Base-by-base conservation (phyloP, 1,140 invertebrate genomes). In the Camponotus vicinus region DNA sequence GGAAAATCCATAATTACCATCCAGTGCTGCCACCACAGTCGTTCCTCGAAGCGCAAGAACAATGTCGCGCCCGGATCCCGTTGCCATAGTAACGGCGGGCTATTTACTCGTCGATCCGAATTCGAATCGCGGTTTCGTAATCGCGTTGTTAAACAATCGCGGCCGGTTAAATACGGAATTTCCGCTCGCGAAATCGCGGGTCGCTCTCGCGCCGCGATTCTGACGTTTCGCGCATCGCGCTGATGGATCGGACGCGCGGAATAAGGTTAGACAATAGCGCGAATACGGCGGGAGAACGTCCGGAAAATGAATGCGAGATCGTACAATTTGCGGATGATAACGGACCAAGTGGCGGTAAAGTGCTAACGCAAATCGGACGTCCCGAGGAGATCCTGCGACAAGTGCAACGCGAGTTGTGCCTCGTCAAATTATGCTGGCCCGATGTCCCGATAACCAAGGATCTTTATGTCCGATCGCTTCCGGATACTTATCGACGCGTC, bases 401-500 rank as follows among this genome's bases (percentile, higher is more conserved):
- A 69, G 93, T 96, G 5, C 92, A 94, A 5, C 92, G 92, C 34
- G 93, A 96, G 91, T 89, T 96, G 45, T 95, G 96, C 15, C 89
- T 96, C 32, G 95, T 96, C 34, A 93, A 92, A 76, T 86, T 96
- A 4, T 95, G 95, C 59, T 96, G 96, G 96, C 95, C 96, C 0
- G 94, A 96, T 88, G 94, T 96, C 37, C 87, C 91, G 11, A 34
- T 80, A 93, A 95, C 67, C 0, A 92, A 95, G 32, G 96, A 96
- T 88, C 95, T 96, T 88, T 94, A 95, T 37, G 91, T 95, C 32
- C 95, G 93, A 6, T 95, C 96, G 89, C 97, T 97, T 92, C 97
- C 98, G 0, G 93, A 95, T 59, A 96, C 96, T 63, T 98, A 98
- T 93, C 96, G 96, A 80, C 96, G 95, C 59, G 97, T 98, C 90